Evolutionary conservation across 2,888 invertebrate genomes (phyloP), one percentile per base, ranked within the genome.

Genomic region (Fissipunctia ypsillon): DNA sequence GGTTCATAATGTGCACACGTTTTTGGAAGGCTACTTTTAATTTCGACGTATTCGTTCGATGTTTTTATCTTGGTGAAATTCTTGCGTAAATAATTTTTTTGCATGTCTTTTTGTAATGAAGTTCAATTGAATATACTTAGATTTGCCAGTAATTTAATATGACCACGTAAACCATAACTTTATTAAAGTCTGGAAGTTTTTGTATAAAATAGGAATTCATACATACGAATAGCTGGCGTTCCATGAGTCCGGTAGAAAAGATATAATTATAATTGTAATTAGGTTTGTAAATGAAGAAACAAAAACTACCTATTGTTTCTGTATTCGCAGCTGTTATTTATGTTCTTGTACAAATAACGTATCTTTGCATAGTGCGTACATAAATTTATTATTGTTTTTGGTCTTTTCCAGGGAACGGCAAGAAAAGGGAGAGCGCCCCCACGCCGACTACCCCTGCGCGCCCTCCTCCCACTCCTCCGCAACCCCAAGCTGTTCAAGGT

Each of bases 391-490:
- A 64, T 75, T 64, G 28, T 69, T 82, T 82, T 81, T 59, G 75
- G 52, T 89, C 80, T 86, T 85, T 94, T 95, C 74, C 94, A 96
- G 96, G 96, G 92, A 96, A 95, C 92, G 95, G 96, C 84, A 96
- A 96, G 92, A 96, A 96, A 93, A 92, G 96, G 89, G 96, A 96
- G 76, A 95, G 92, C 89, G 91, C 90, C 86, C 92, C 95, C 38
- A 91, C 94, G 77, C 93, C 94, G 67, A 88, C 91, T 25, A 93
- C 94, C 82, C 93, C 94, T 48, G 92, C 92, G 72, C 94, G 94
- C 41, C 92, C 94, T 48, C 89, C 93, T 28, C 88, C 93, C 67
- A 89, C 94, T 50, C 93, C 94, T 38, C 93, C 93, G 38, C 94
- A 93, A 84, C 94, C 94, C 85, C 93, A 93, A 73, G 83, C 92